A percentile compares a stretch with the other conserved stretches of the same genome.
These are phyloP conservation scores for Argyrosomus regius DNA, from an alignment of 2,797 vertebrate species.

Conservation along the genomic window DNA sequence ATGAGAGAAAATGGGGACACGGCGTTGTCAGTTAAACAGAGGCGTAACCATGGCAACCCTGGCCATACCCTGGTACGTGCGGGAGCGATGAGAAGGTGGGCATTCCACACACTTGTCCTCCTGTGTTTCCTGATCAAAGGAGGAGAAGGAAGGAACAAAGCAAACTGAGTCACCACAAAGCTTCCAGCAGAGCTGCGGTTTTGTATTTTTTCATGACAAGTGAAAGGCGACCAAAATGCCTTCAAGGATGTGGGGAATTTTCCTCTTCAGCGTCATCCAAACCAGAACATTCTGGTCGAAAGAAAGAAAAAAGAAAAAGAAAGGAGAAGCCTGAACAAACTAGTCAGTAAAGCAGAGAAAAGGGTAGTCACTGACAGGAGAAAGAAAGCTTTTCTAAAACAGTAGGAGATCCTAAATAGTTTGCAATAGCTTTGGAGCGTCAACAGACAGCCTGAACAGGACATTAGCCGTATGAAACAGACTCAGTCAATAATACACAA, in stretches of 20 bases:
- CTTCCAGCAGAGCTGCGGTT: slow-evolving; percentile 60
- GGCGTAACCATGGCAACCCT: slow-evolving; percentile 50
- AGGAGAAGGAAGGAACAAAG: slow-evolving; percentile 48
- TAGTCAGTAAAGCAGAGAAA: slow-evolving; percentile 32
- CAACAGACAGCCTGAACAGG: slow-evolving; percentile 19
- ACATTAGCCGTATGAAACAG: slow-evolving; percentile 25
- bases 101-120: slow-evolving; percentile 64
- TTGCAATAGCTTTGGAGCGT: slow-evolving; percentile 14
- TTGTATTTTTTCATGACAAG: slow-evolving; percentile 65
- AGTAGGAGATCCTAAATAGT: slow-evolving; percentile 43
- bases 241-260: slow-evolving; percentile 64
- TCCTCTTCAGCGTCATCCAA: slow-evolving; percentile 56
- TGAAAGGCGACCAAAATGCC: slow-evolving; percentile 62
- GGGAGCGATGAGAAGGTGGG: slow-evolving; percentile 46
- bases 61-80: slow-evolving; percentile 30
- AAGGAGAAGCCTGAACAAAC: slow-evolving; percentile 39
- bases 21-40: slow-evolving; percentile 34
- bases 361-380: slow-evolving; percentile 26
- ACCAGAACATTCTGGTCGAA: slow-evolving; percentile 63
- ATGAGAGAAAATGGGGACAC: slow-evolving; percentile 36
- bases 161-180: slow-evolving; percentile 39
- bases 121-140: slow-evolving; percentile 59
- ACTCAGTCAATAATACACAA: slow-evolving; percentile 24
- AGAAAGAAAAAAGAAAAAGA: slow-evolving; percentile 36
- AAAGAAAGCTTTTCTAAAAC: slow-evolving; percentile 62